These are phyloP conservation scores for Formicarius rufipectus DNA, from an alignment of 2,113 vertebrate genomes.

Conservation along the genomic window DNA sequence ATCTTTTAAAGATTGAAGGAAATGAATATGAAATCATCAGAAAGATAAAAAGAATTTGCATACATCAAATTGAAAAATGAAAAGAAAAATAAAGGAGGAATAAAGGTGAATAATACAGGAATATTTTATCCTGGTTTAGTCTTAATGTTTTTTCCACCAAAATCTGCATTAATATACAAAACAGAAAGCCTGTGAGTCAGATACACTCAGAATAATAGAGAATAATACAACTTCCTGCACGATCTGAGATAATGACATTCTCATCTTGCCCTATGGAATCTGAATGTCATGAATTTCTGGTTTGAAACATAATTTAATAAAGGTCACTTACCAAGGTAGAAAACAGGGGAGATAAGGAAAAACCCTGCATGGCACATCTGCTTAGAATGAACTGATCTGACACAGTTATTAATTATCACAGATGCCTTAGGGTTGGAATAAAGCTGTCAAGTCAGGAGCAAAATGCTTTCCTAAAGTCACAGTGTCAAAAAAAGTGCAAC, in stretches of 20 bases:
- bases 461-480: slow-evolving; percentile 4
- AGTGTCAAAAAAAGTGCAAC: not conserved
- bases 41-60: not conserved
- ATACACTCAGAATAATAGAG: not conserved
- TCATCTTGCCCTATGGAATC: slow-evolving; percentile 23
- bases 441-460: slow-evolving; percentile 26
- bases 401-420: slow-evolving; percentile 57
- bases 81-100: not conserved
- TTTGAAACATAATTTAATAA: slow-evolving; percentile 51
- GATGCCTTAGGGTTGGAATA: slow-evolving; percentile 47
- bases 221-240: not conserved
- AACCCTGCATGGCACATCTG: slow-evolving; percentile 37
- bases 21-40: not conserved
- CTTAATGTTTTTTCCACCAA: not conserved
- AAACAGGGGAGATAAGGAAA: slow-evolving; percentile 32
- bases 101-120: not conserved
- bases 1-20: not conserved
- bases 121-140: not conserved
- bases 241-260: not conserved
- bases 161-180: not conserved
- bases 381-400: slow-evolving; percentile 15
- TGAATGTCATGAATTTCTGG: slow-evolving; percentile 30
- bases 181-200: not conserved
- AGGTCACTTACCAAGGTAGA: slow-evolving; percentile 40
- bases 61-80: not conserved